Percentiles rank a stretch among this genome's conserved stretches.
Conservation (phyloP, 2,888 invertebrate species). For the Plemyria rubiginata region DNA sequence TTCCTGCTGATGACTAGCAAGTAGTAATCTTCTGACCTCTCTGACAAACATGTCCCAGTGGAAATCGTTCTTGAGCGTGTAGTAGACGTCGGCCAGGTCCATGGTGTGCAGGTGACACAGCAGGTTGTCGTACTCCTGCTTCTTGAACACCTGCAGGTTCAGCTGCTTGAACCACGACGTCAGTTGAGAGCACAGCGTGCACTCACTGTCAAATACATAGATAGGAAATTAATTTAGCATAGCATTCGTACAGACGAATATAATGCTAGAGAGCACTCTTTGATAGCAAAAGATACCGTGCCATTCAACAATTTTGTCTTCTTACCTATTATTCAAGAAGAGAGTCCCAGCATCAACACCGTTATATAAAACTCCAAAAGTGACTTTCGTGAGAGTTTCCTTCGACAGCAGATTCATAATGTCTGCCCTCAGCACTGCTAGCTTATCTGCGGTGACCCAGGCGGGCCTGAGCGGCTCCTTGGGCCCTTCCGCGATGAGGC, state of each 20-base stretch:
- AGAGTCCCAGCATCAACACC: conserved; percentile 72
- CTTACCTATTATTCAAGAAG: conserved; percentile 72
- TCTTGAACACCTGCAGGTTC: conserved; percentile 82
- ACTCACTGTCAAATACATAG: conserved; percentile 59
- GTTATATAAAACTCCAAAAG: conserved; percentile 69
- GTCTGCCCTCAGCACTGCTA: conserved; percentile 50
- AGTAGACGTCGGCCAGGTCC: conserved; percentile 66
- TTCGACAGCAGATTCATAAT: conserved; percentile 59
- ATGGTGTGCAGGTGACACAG: conserved; percentile 76
- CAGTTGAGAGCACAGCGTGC: conserved; percentile 74
- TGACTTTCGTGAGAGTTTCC: conserved; percentile 65
- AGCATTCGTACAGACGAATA: too few relatives aligned
- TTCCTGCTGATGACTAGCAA: too few relatives aligned
- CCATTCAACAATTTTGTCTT: too few relatives aligned
- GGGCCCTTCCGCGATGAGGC: conserved; percentile 55
- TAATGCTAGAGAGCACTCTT: too few relatives aligned
- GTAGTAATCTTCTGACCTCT: conserved; percentile 62
- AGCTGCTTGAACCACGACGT: conserved; percentile 83
- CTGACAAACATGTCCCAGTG: conserved; percentile 84
- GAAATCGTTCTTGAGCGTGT: conserved; percentile 74
- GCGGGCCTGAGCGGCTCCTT: conserved; percentile 56
- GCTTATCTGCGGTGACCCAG: conserved; percentile 70
- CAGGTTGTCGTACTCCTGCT: conserved; percentile 79
- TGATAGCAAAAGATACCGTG: too few relatives aligned
- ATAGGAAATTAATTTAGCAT: too few relatives aligned